Evolutionary conservation across 1,140 invertebrate genomes (phyloP).

Genomic region (Trichoplusia ni): DNA sequence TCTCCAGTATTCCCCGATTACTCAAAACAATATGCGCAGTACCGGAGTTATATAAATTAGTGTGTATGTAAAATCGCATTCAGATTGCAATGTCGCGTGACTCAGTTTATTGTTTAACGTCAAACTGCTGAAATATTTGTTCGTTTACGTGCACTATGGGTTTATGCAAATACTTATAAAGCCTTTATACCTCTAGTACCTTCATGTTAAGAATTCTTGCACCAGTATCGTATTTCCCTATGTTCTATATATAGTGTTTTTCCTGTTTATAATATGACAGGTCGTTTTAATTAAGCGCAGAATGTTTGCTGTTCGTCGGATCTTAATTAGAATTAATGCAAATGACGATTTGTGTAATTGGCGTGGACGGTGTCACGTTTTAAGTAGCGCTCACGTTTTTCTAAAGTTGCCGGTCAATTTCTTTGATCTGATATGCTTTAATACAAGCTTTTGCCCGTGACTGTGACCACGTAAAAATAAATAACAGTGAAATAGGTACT

Average conservation of each 20-base stretch:
- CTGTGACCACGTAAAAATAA: no score
- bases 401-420: no score
- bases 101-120: slow-evolving; percentile 2
- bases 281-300: slow-evolving; percentile 16
- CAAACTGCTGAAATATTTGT: not conserved
- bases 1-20: no score
- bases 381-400: not conserved
- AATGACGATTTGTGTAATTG: slow-evolving; percentile 7
- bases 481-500: no score
- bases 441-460: no score
- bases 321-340: slow-evolving; percentile 17
- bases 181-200: not conserved
- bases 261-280: slow-evolving; percentile 20
- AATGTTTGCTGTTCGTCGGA: slow-evolving; percentile 1
- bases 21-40: not conserved
- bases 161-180: slow-evolving; percentile 4
- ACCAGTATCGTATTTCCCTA: slow-evolving; percentile 1
- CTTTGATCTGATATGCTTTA: no score
- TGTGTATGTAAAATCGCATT: slow-evolving; percentile 9
- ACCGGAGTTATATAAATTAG: slow-evolving; percentile 2
- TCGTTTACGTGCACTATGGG: not conserved
- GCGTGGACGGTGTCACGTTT: not conserved
- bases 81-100: slow-evolving; percentile 5
- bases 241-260: slow-evolving; percentile 23
- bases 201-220: slow-evolving; percentile 6